Percentiles rank a stretch among this genome's conserved stretches.
These are phyloP conservation scores for Scaptomyza pallida DNA, from an alignment of 1,140 invertebrate genomes.

Conservation along the genomic window DNA sequence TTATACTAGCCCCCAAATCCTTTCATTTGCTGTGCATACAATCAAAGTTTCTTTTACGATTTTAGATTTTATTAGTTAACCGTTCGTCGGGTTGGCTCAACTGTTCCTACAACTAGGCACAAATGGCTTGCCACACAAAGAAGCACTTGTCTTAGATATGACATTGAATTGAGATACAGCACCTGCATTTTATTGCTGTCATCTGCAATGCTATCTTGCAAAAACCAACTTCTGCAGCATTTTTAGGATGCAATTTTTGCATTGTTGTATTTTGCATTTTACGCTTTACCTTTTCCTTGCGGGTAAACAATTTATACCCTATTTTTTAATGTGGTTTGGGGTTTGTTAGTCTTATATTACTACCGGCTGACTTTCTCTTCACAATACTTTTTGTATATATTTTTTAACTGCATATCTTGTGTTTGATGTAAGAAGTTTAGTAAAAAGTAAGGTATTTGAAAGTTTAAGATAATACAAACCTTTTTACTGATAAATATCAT, in stretches of 20 bases:
- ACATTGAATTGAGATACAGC: constrained; percentile 38
- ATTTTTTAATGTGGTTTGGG: neutral
- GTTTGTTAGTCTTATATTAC: neutral
- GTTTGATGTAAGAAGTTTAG: too few relatives aligned
- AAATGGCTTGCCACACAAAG: neutral
- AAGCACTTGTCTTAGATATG: constrained; percentile 18
- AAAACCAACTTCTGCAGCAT: constrained; percentile 48
- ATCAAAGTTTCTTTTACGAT: constrained; percentile 30
- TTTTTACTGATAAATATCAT: constrained; percentile 64
- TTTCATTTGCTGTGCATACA: constrained; percentile 12
- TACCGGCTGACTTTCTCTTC: too few relatives aligned
- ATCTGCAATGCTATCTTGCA: constrained; percentile 52
- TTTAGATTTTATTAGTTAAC: constrained; percentile 57
- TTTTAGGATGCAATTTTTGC: constrained; percentile 58
- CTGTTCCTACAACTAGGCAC: constrained; percentile 45
- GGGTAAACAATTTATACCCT: neutral
- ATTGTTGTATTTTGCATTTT: constrained; percentile 42
- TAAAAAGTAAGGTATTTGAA: neutral
- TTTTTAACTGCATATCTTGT: too few relatives aligned
- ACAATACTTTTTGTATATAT: too few relatives aligned
- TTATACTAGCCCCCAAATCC: constrained; percentile 8
- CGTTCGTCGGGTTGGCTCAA: constrained; percentile 39
- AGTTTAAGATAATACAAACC: neutral
- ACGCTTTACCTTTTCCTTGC: constrained; percentile 28
- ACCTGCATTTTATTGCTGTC: constrained; percentile 79